Base-by-base conservation (phyloP, 2,797 vertebrate species). In the Rhyacichthys aspro region DNA sequence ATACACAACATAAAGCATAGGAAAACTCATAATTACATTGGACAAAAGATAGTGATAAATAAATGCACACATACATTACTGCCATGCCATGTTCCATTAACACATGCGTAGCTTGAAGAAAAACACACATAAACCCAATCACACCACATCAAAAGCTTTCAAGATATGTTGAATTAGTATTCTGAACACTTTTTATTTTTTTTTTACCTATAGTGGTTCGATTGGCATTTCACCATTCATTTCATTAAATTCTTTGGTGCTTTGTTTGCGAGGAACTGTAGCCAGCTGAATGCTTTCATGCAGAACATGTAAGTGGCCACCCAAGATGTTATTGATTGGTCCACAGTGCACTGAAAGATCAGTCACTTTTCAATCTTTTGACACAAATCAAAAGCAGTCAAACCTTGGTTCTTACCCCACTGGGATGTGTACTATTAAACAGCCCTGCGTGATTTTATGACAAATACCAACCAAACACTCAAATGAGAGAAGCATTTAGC, bases 251-350 rank as follows among this genome's bases (percentile, higher is more conserved):
- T 66, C 52, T 58, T 64, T 11, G 0, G 33, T 37, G 64, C 70
- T 81, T 81, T 85, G 74, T 85, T 76, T 84, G 63, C 46, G 59
- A 43, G 43, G 57, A 69, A 46, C 43, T 32, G 54, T 64, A 43
- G 18, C 53, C 0, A 9, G 68, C 63, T 50, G 53, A 84, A 82
- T 69, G 74, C 73, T 77, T 73, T 80, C 75, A 86, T 80, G 82
- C 74, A 81, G 78, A 83, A 84, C 76, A 82, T 83, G 70, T 75
- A 79, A 85, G 84, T 86, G 86, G 70, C 85, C 84, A 79, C 84
- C 83, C 65, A 55, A 59, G 85, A 58, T 75, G 67, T 79, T 89
- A 91, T 89, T 63, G 89, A 90, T 88, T 50, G 55, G 54, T n/a
- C 64, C 43, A 19, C 8, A 38, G 55, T 34, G 33, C 36, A n/a